Evolutionary conservation across 1,140 invertebrate species (phyloP).

Genomic region (Dendroctonus valens): DNA sequence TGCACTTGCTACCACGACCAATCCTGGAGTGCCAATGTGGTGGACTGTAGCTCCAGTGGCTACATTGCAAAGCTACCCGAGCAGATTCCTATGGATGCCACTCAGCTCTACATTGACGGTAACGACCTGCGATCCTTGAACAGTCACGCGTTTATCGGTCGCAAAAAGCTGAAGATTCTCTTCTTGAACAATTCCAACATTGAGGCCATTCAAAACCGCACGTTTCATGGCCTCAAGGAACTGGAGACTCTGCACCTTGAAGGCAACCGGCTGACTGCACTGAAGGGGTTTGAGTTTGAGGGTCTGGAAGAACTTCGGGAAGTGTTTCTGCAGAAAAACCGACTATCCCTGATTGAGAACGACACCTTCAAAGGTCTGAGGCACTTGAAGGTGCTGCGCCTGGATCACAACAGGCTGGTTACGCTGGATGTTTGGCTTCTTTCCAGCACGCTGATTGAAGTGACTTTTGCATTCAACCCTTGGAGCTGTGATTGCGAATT

Average conservation of each 20-base stretch:
- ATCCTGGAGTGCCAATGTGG: slow-evolving; percentile 88
- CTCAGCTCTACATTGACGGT: slow-evolving; percentile 85
- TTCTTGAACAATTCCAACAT: slow-evolving; percentile 85
- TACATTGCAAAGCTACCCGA: slow-evolving; percentile 73
- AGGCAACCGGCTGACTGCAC: slow-evolving; percentile 58
- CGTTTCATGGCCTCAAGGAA: slow-evolving; percentile 83
- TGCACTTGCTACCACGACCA: slow-evolving; percentile 92
- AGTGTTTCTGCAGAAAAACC: slow-evolving; percentile 66
- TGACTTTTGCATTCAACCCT: slow-evolving; percentile 75
- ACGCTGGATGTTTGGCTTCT: slow-evolving; percentile 76
- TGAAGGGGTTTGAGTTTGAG: slow-evolving; percentile 77
- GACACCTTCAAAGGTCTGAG: slow-evolving; percentile 72
- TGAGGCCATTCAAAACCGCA: slow-evolving; percentile 82
- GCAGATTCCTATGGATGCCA: slow-evolving; percentile 90
- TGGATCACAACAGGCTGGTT: slow-evolving; percentile 76
- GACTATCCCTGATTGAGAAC: slow-evolving; percentile 71
- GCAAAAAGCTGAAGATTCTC: slow-evolving; percentile 79
- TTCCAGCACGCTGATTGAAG: slow-evolving; percentile 62
- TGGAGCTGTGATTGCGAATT: slow-evolving; percentile 89
- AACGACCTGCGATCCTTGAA: slow-evolving; percentile 75
- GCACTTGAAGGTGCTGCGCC: slow-evolving; percentile 66
- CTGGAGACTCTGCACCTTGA: slow-evolving; percentile 71
- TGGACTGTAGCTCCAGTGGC: slow-evolving; percentile 78
- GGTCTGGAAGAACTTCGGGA: slow-evolving; percentile 63
- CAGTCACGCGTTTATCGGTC: slow-evolving; percentile 87